These are phyloP conservation scores for Liopterus haemorrhoidalis DNA, from an alignment of 2,888 invertebrate genomes.

Conservation along the genomic window DNA sequence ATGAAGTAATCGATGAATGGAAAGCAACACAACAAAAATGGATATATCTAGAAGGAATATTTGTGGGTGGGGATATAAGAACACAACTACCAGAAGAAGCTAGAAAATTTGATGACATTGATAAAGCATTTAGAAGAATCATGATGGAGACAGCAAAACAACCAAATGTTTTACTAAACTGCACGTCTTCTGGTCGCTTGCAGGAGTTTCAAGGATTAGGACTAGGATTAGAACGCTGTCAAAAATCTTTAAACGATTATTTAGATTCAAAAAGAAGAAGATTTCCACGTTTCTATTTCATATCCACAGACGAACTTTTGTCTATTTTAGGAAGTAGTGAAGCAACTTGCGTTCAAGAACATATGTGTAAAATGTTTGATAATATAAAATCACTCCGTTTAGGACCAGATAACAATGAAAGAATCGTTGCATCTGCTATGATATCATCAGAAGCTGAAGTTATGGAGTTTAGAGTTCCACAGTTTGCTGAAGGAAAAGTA, in stretches of 20 bases:
- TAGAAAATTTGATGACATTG: constrained; percentile 84
- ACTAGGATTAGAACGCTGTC: constrained; percentile 76
- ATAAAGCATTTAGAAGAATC: constrained; percentile 71
- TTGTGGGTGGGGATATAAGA: constrained; percentile 83
- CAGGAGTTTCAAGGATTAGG: constrained; percentile 69
- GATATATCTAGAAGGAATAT: constrained; percentile 89
- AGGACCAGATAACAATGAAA: constrained; percentile 58
- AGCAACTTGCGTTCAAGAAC: constrained; percentile 79
- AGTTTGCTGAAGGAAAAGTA: constrained; percentile 72
- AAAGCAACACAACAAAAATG: constrained; percentile 80
- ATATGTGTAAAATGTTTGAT: constrained; percentile 95
- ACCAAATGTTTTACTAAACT: constrained; percentile 73
- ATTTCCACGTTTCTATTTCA: constrained; percentile 89
- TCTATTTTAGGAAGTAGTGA: constrained; percentile 84
- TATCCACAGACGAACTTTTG: constrained; percentile 87
- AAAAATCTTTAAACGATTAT: constrained; percentile 87
- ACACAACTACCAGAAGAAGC: constrained; percentile 84
- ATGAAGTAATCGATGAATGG: constrained; percentile 87
- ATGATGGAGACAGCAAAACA: constrained; percentile 80
- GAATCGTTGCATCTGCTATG: constrained; percentile 71
- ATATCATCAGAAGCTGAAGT: constrained; percentile 82
- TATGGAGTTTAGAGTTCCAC: constrained; percentile 71
- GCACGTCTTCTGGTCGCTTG: constrained; percentile 66
- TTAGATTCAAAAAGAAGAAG: constrained; percentile 79
- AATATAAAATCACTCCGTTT: constrained; percentile 74